A percentile compares a stretch with the other conserved stretches of the same genome.
These are phyloP conservation scores for Chrysina gloriosa DNA, from an alignment of 2,888 invertebrate genomes.

Conservation along the genomic window DNA sequence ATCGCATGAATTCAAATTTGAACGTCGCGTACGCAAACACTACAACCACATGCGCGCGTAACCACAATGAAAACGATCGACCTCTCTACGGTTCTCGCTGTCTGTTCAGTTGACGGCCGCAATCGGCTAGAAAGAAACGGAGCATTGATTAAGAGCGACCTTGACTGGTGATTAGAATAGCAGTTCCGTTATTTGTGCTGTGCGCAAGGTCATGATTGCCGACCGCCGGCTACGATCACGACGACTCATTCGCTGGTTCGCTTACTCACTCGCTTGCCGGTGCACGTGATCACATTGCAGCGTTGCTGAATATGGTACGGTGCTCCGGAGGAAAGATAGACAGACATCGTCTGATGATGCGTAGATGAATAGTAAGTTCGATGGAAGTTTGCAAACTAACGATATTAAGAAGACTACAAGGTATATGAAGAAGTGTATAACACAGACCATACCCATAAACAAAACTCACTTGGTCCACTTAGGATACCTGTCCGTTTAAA, in stretches of 20 bases:
- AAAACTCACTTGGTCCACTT: too few relatives aligned
- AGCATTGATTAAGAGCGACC: constrained; percentile 49
- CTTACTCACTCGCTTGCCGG: too few relatives aligned
- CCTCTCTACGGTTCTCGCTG: constrained; percentile 21
- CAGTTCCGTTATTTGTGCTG: constrained; percentile 52
- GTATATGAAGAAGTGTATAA: too few relatives aligned
- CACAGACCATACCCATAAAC: too few relatives aligned
- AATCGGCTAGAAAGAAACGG: constrained; percentile 44
- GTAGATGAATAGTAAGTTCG: too few relatives aligned
- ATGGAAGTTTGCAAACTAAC: too few relatives aligned
- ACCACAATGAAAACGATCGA: constrained; percentile 20
- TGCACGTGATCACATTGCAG: too few relatives aligned
- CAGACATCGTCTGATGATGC: too few relatives aligned
- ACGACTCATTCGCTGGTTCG: constrained; percentile 1
- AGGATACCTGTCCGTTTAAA: too few relatives aligned
- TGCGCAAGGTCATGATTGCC: constrained; percentile 52
- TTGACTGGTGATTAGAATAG: constrained; percentile 52
- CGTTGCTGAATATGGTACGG: too few relatives aligned
- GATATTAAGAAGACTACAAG: too few relatives aligned
- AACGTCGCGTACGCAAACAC: constrained; percentile 20
- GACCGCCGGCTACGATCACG: constrained; percentile 23
- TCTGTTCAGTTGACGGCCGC: background rate
- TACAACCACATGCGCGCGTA: background rate
- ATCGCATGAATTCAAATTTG: constrained; percentile 15
- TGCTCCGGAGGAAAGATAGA: too few relatives aligned